phyloP scores from a whole-genome alignment of 2,113 vertebrate genomes.

The Strigops habroptila region DNA sequence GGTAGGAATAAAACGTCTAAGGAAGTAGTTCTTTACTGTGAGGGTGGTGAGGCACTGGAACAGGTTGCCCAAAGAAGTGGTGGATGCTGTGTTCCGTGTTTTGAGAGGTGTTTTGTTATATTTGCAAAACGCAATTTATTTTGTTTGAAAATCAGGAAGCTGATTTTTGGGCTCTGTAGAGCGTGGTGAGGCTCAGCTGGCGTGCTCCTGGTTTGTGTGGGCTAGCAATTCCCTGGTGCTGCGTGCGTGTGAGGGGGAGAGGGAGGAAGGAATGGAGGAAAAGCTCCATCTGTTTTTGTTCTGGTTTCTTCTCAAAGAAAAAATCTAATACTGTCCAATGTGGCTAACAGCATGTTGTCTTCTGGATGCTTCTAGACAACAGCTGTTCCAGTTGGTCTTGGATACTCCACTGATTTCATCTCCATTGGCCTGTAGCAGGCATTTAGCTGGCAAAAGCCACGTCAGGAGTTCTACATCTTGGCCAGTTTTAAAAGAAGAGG shows the following conservation, averaged over 20 bases:
- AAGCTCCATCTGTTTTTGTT: neutral
- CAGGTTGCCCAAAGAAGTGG: neutral
- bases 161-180: neutral
- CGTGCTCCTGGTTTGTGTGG: neutral
- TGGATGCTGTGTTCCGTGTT: neutral
- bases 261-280: neutral
- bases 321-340: accelerated
- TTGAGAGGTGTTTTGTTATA: neutral
- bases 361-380: slow-evolving; percentile 71
- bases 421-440: slow-evolving; percentile 30
- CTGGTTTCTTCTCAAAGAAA: neutral
- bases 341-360: neutral
- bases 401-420: slow-evolving; percentile 76
- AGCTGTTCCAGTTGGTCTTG: slow-evolving; percentile 73
- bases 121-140: neutral
- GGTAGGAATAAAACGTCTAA: neutral
- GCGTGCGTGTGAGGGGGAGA: neutral
- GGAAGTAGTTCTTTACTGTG: neutral
- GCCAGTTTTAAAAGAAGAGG: slow-evolving; percentile 36
- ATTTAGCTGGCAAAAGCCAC: slow-evolving; percentile 47
- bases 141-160: neutral
- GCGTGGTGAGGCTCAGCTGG: neutral
- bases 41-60: neutral
- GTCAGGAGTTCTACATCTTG: neutral
- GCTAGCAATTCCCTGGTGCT: neutral